Evolutionary conservation across 23 tunicate genomes (phyloP).

Genomic region (Ciona savignyi): DNA sequence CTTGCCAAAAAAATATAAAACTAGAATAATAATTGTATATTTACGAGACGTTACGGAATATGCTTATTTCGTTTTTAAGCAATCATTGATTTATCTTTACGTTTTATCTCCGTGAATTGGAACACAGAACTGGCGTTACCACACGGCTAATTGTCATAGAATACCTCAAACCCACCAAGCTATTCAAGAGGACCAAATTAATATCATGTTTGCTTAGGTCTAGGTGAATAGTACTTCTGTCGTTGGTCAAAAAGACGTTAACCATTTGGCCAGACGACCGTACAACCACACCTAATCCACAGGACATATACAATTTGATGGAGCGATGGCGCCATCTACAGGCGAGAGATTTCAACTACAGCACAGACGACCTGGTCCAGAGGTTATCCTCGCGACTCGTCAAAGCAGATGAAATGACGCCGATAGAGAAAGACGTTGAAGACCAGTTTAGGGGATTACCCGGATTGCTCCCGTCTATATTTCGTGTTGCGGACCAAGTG

Average conservation of each 20-base stretch:
- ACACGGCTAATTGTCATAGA: no score
- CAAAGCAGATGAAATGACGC: slow-evolving; percentile 23
- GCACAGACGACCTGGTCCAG: slow-evolving; percentile 60
- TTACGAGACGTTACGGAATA: no score
- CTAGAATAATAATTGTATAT: no score
- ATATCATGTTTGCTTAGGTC: no score
- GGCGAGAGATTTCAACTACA: slow-evolving; percentile 63
- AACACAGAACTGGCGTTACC: no score
- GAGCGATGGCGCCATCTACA: slow-evolving; percentile 73
- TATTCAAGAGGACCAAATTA: no score
- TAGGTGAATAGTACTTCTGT: no score
- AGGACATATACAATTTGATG: slow-evolving; percentile 75
- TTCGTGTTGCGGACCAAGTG: slow-evolving; percentile 73
- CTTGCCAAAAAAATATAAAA: no score
- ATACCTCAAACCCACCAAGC: no score
- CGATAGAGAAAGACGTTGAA: slow-evolving; percentile 28
- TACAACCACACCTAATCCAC: not conserved
- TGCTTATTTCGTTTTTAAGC: not conserved
- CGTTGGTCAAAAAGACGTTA: not conserved
- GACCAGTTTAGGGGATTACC: slow-evolving; percentile 84
- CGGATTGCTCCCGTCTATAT: slow-evolving; percentile 66
- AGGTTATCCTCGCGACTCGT: slow-evolving; percentile 49
- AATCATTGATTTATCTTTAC: no score
- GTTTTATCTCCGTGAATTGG: no score
- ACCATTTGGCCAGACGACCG: not conserved